phyloP scores from a whole-genome alignment of 2,797 vertebrate genomes.

The Epinephelus coioides region DNA sequence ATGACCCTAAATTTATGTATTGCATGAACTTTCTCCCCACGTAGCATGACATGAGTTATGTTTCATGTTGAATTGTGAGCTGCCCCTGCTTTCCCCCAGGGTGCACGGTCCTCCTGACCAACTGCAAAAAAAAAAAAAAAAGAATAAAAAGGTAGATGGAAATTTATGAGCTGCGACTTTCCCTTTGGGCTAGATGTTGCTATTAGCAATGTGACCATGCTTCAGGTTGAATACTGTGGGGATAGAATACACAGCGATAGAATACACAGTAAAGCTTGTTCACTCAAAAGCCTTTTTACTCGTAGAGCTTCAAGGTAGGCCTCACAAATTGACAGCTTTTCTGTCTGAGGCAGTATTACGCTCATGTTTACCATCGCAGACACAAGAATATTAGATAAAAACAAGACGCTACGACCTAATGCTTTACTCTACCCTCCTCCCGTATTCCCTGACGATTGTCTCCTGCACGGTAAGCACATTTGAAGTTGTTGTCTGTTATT shows the following conservation, averaged over 20 bases:
- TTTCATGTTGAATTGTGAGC: constrained; percentile 71
- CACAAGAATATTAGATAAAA: constrained; percentile 58
- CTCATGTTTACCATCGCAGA: constrained; percentile 53
- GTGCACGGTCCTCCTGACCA: constrained; percentile 56
- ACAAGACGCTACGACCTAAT: constrained; percentile 44
- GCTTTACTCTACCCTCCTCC: constrained; percentile 39
- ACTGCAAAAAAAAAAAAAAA: constrained; percentile 7
- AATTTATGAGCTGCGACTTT: constrained; percentile 66
- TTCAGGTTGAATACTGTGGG: constrained; percentile 53
- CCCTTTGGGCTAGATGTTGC: constrained; percentile 62
- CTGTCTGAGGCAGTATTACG: constrained; percentile 30
- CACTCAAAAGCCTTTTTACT: constrained; percentile 35
- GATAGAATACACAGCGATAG: constrained; percentile 28
- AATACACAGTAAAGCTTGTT: constrained; percentile 47
- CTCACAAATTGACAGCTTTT: constrained; percentile 44
- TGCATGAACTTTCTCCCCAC: constrained; percentile 69
- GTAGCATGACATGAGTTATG: constrained; percentile 68
- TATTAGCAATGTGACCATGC: constrained; percentile 63
- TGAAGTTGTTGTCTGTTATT: constrained; percentile 77
- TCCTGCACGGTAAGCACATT: constrained; percentile 79
- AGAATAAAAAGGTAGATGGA: constrained; percentile 43
- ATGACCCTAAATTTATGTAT: constrained; percentile 78
- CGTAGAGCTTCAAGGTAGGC: constrained; percentile 25
- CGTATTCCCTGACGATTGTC: constrained; percentile 54
- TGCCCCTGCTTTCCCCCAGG: constrained; percentile 59